Evolutionary conservation across 2,113 vertebrate species (phyloP).

Genomic region (Ranitomeya imitator): DNA sequence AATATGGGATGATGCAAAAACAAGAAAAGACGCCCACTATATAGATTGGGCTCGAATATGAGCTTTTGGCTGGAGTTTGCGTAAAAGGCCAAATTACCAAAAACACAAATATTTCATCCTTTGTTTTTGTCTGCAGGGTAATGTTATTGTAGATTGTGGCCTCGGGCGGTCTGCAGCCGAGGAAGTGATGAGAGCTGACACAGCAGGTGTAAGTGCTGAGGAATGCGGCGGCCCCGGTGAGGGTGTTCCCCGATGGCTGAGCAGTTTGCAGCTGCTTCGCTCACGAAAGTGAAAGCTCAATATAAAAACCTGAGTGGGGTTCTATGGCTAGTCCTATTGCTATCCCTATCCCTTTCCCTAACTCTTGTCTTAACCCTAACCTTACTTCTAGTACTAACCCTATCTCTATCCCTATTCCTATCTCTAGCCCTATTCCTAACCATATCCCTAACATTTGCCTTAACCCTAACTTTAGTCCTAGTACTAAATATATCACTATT

Average conservation of each 20-base stretch:
- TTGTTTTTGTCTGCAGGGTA: background rate
- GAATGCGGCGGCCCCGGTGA: background rate
- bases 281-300: constrained; percentile 9
- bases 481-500: too few relatives aligned
- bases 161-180: background rate
- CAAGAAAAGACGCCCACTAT: too few relatives aligned
- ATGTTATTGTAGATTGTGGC: background rate
- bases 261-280: background rate
- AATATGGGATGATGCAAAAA: too few relatives aligned
- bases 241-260: background rate
- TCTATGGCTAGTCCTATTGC: background rate
- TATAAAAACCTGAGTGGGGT: background rate
- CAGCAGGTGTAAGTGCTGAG: constrained; percentile 25
- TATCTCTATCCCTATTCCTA: too few relatives aligned
- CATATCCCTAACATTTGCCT: too few relatives aligned
- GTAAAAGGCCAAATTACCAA: background rate
- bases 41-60: too few relatives aligned
- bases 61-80: background rate
- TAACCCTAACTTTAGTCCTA: too few relatives aligned
- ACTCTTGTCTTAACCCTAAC: too few relatives aligned
- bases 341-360: background rate
- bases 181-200: constrained; percentile 33
- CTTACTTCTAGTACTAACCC: too few relatives aligned
- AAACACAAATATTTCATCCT: background rate
- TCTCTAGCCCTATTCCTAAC: too few relatives aligned